Percentiles rank a stretch among this genome's conserved stretches.
Conservation (phyloP, 2,113 vertebrate species). For the Delphinapterus leucas region DNA sequence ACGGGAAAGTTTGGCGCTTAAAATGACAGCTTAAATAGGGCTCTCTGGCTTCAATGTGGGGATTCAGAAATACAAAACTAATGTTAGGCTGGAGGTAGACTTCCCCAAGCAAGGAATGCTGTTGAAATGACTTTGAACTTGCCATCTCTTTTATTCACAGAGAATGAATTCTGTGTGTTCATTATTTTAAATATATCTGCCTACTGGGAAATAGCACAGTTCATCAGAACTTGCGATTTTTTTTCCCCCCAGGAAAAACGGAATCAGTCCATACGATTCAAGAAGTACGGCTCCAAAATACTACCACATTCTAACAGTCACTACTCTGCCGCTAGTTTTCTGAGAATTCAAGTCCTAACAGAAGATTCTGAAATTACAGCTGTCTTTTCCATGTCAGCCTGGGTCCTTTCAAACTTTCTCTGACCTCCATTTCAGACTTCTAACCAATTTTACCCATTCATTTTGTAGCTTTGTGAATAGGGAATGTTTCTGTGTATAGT, state of each 20-base stretch:
- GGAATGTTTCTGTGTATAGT: neutral
- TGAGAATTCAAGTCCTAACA: neutral
- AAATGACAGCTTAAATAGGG: neutral
- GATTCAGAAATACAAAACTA: neutral
- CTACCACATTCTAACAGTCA: too few relatives aligned
- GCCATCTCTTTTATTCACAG: neutral
- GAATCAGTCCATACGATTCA: neutral
- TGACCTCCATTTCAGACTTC: neutral
- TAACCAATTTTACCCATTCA: fast-evolving
- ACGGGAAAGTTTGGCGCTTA: neutral
- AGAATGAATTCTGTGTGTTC: neutral
- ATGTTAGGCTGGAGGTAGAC: neutral
- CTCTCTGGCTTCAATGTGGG: fast-evolving
- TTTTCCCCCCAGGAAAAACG: neutral
- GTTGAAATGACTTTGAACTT: neutral
- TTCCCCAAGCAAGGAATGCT: fast-evolving
- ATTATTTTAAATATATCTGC: neutral
- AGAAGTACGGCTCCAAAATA: fast-evolving
- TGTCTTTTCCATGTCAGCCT: neutral
- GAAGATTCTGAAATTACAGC: neutral
- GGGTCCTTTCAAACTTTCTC: neutral
- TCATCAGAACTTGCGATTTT: neutral
- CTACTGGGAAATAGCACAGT: neutral
- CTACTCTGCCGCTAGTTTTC: fast-evolving
- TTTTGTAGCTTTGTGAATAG: neutral